phyloP scores from a whole-genome alignment of 2,797 vertebrate species.

The Austrolebias charrua region DNA sequence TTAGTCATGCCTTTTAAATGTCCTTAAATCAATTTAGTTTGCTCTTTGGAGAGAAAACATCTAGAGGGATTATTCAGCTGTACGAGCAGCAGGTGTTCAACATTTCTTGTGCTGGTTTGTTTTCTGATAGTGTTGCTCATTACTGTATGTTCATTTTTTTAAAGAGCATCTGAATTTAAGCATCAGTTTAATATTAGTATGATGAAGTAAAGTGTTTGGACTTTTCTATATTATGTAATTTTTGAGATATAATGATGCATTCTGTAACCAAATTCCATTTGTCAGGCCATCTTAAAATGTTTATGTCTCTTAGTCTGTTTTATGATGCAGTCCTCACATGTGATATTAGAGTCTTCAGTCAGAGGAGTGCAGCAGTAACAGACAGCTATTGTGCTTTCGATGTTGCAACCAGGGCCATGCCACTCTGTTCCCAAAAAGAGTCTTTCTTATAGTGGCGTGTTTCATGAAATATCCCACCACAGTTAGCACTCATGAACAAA shows the following conservation, averaged over 20 bases:
- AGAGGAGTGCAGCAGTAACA: conserved; percentile 62
- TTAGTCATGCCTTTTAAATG: conserved; percentile 69
- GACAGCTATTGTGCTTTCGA: conserved; percentile 72
- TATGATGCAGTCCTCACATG: conserved; percentile 50
- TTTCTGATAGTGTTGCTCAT: conserved; percentile 12
- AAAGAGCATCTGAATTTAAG: conserved; percentile 15
- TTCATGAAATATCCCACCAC: conserved; percentile 68
- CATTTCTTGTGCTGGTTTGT: conserved; percentile 25
- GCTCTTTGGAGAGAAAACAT: conserved; percentile 52
- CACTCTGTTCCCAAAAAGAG: conserved; percentile 63
- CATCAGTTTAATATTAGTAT: neutral
- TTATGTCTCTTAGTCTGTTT: conserved; percentile 37
- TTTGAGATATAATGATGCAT: conserved; percentile 19
- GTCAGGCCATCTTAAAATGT: conserved; percentile 24
- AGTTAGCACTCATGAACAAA: conserved; percentile 76
- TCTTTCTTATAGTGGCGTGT: conserved; percentile 68
- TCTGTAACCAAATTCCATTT: conserved; percentile 50
- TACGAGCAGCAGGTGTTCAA: conserved; percentile 60
- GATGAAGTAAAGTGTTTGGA: neutral
- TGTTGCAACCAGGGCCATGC: conserved; percentile 55
- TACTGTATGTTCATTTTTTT: conserved; percentile 12
- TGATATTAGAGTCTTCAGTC: conserved; percentile 50
- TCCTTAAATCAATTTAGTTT: conserved; percentile 65
- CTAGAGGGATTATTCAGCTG: conserved; percentile 47
- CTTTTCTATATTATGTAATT: conserved; percentile 21